Conservation (phyloP, 2,888 invertebrate genomes). For the Encarsia formosa region DNA sequence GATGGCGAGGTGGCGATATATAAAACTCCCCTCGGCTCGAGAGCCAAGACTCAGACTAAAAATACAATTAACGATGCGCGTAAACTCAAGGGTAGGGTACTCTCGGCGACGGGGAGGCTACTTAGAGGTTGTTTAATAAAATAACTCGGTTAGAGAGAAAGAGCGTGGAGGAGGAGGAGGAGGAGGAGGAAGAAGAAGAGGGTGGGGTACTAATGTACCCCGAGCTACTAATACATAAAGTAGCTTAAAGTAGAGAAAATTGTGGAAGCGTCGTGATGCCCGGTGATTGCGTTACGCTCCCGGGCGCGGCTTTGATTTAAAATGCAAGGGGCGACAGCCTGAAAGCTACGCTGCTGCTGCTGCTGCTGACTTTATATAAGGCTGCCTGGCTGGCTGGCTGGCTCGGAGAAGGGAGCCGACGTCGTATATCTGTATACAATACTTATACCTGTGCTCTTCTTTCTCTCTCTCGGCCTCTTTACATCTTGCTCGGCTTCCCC, state of each 20-base stretch:
- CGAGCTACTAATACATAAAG: conserved; percentile 50
- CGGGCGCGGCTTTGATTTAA: conserved; percentile 53
- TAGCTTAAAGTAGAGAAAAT: conserved; percentile 54
- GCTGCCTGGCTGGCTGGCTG: too few species aligned
- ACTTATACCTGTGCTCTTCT: background rate
- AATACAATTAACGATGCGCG: conserved; percentile 26
- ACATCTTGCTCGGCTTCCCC: background rate
- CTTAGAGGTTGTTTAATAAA: conserved; percentile 48
- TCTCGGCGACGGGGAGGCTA: conserved; percentile 1
- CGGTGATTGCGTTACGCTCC: conserved; percentile 52
- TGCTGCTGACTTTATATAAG: too few species aligned
- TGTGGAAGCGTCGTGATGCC: conserved; percentile 53
- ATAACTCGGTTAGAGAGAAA: conserved; percentile 47
- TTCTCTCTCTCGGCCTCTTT: background rate
- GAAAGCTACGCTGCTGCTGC: conserved; percentile 30
- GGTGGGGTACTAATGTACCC: conserved; percentile 25
- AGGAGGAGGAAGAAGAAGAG: conserved; percentile 19
- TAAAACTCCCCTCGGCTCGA: too few species aligned
- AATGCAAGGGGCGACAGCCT: conserved; percentile 49
- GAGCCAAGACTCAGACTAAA: too few species aligned
- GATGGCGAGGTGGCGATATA: too few species aligned
- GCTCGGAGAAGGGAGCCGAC: too few species aligned
- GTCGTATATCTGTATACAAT: too few species aligned
- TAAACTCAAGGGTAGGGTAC: conserved; percentile 11
- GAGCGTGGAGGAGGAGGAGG: too few species aligned